phyloP scores from a whole-genome alignment of 1,140 invertebrate genomes.

The Dreissena rostriformis region DNA sequence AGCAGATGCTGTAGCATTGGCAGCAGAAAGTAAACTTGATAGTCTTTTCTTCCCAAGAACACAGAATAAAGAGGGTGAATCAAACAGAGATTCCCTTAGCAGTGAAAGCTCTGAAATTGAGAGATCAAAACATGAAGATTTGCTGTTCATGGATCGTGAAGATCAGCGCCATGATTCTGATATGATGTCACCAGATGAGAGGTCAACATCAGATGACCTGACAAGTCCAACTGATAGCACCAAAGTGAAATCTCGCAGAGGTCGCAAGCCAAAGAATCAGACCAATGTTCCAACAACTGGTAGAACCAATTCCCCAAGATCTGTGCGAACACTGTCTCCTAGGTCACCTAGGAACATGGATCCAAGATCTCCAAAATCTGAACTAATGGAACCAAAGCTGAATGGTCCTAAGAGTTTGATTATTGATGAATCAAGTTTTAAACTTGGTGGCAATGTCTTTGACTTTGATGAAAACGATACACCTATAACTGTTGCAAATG shows the following conservation, averaged over 20 bases:
- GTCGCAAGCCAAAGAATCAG: conserved; percentile 43
- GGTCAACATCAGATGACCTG: conserved; percentile 49
- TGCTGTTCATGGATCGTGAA: conserved; percentile 51
- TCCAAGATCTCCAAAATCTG: conserved; percentile 62
- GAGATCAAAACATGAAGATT: conserved; percentile 52
- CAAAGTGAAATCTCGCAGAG: conserved; percentile 43
- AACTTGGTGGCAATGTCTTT: conserved; percentile 60
- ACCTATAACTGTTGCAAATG: not conserved
- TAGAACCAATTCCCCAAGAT: conserved; percentile 64
- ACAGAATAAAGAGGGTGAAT: conserved; percentile 41
- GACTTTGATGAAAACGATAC: conserved; percentile 64
- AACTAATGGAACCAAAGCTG: conserved; percentile 27
- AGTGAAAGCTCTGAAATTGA: conserved; percentile 53
- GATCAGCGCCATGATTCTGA: conserved; percentile 58
- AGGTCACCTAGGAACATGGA: conserved; percentile 67
- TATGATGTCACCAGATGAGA: conserved; percentile 50
- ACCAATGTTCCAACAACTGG: conserved; percentile 62
- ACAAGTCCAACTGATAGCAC: conserved; percentile 43
- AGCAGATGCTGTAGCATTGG: conserved; percentile 37
- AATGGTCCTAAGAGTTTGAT: conserved; percentile 42
- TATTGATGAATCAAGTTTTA: conserved; percentile 36
- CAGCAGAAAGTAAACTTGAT: conserved; percentile 52
- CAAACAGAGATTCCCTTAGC: conserved; percentile 51
- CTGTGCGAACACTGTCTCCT: conserved; percentile 63
- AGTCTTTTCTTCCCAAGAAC: conserved; percentile 39